Evolutionary conservation across 92 coral and sea anemone species (phyloP), one percentile per base, ranked within the genome.

Genomic region (Diadumene lineata): DNA sequence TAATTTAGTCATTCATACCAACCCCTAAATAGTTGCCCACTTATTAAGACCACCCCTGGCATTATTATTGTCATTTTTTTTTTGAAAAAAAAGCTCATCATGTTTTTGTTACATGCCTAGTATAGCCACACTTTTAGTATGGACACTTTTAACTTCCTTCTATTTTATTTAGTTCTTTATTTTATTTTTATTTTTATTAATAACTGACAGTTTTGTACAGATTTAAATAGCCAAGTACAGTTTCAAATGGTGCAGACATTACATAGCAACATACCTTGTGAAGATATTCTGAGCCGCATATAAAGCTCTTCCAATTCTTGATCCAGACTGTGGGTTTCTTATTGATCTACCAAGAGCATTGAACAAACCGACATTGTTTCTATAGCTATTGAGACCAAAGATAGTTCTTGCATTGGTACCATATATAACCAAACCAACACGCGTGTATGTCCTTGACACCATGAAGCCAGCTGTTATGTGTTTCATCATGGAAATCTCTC

Each of bases 221-320:
- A n/a, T n/a, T n/a, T n/a, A n/a, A n/a, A n/a, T n/a, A n/a, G n/a
- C n/a, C n/a, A n/a, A n/a, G n/a, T n/a, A n/a, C n/a, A n/a, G n/a
- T n/a, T 38, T 38, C 48, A 38, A 38, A 4, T 38, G 13, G n/a
- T 4, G 32, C 19, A 64, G 55, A 1, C 62, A 38, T 38, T 6
- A 4, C 48, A 38, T 56, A 44, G 50, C 60, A 50, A 31, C 38
- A 48, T 58, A 58, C 74, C 75, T 72, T 17, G 66, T 18, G 57
- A 72, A 72, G 55, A 72, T 34, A 11, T 67, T 73, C 63, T 64
- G 69, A 18, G 90, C 90, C 56, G 75, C 62, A 32, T 81, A 33
- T 19, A 92, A 56, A 50, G 97, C 99, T 58, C 69, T 72, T 18
- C 97, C 98, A 55, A 83, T 72, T 72, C 83, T 83, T 23, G 94